phyloP scores from a whole-genome alignment of 2,888 invertebrate genomes.

The Heteropelma amictum region DNA sequence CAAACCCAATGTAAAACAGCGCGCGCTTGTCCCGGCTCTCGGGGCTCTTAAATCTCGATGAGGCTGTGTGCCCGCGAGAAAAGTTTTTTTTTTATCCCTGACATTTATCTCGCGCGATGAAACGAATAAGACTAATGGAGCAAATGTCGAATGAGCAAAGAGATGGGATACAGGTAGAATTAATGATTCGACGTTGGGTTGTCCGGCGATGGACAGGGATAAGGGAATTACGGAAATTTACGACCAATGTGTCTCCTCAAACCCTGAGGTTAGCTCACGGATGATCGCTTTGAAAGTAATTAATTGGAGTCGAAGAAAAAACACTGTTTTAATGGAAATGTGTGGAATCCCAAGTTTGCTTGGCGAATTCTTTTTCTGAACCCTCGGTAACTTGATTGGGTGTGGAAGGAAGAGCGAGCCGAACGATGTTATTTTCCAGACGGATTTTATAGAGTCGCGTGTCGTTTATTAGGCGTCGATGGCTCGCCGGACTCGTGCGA shows the following conservation, averaged over 20 bases:
- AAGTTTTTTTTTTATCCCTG: constrained; percentile 17
- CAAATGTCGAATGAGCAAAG: not conserved
- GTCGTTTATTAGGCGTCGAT: no score
- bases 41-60: constrained; percentile 39
- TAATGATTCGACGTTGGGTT: not conserved
- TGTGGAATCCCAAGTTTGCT: no score
- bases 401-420: no score
- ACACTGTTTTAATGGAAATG: not conserved
- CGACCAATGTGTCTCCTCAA: no score
- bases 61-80: constrained; percentile 24
- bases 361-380: no score
- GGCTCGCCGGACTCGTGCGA: no score
- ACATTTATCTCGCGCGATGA: constrained; percentile 35
- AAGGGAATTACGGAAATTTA: not conserved
- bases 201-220: not conserved
- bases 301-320: not conserved
- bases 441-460: no score
- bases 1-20: constrained; percentile 22
- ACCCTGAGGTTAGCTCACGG: no score
- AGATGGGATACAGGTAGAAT: constrained; percentile 6
- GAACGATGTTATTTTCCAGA: no score
- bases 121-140: constrained; percentile 38
- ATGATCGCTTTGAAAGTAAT: no score
- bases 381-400: no score
- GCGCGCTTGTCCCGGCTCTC: constrained; percentile 21